Base-by-base conservation (phyloP, 2,113 vertebrate species). In the Oncorhynchus clarkii region DNA sequence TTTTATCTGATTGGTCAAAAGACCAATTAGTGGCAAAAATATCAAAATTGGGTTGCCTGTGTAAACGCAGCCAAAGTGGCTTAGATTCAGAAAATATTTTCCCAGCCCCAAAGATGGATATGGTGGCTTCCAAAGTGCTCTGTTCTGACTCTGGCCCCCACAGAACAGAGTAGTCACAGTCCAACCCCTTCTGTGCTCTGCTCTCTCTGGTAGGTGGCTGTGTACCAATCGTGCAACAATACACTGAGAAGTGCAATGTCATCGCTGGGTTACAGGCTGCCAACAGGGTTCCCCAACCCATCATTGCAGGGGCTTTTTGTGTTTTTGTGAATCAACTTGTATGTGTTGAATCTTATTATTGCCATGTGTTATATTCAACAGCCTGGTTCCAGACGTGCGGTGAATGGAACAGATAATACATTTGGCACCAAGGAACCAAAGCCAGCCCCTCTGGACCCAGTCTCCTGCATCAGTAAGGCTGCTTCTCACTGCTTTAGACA, bases 401-500 rank as follows among this genome's bases (percentile, higher is more conserved):
- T 92, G 72, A 96, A 93, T 76, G 95, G 96, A 85, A 89, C 94
- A 18, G 97, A 99, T 75, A 96, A 97, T 76, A 99, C 95, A 92
- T 94, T 94, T 85, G 93, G 92, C 88, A 92, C 89, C 90, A 98
- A 97, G 87, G 98, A 99, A 83, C 91, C 96, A 45, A 99, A 97
- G 89, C 84, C 95, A 88, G 96, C 96, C 83, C 94, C 93, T 80
- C 83, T 97, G 90, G 98, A 99, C 87, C 94, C 95, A 0, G 92
- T 97, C 65, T 95, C 96, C 80, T 97, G 97, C 92, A 98, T 97
- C 92, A 98, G 96, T 99, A 96, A 93, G 96, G 84, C 64, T 29
- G 22, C 48, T 54, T 39, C 29, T 9, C 34, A 29, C 71, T 67
- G 16, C 5, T 54, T 54, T 2, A 57, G 27, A 71, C 13, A 62